These are phyloP conservation scores for Rhaphigaster nebulosa DNA, from an alignment of 2,888 invertebrate species.

Conservation along the genomic window DNA sequence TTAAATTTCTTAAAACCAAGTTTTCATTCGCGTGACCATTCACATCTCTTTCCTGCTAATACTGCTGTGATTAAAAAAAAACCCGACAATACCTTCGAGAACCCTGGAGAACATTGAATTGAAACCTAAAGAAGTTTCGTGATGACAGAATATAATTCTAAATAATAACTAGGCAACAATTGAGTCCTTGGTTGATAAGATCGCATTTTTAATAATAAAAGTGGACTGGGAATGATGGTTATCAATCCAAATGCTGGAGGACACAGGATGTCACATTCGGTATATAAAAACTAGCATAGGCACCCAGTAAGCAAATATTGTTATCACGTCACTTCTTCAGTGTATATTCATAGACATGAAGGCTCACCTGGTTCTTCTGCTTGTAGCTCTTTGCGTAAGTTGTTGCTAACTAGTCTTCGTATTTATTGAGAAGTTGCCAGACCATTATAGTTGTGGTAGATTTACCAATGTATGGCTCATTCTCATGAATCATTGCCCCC, in stretches of 20 bases:
- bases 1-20: too few species aligned
- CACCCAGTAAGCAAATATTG: neutral
- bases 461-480: too few species aligned
- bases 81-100: too few species aligned
- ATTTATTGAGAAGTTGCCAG: neutral
- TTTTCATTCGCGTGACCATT: too few species aligned
- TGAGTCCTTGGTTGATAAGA: neutral
- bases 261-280: neutral
- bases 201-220: conserved; percentile 26
- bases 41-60: too few species aligned
- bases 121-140: neutral
- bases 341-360: neutral
- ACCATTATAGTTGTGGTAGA: too few species aligned
- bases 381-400: neutral
- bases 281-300: neutral
- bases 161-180: neutral
- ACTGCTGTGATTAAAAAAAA: too few species aligned
- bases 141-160: neutral
- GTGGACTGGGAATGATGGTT: neutral
- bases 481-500: too few species aligned
- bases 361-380: neutral
- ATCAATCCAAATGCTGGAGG: neutral
- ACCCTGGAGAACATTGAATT: too few species aligned
- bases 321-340: neutral
- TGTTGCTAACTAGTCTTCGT: neutral